phyloP scores from a whole-genome alignment of 2,113 vertebrate genomes.

The Euleptes europaea region DNA sequence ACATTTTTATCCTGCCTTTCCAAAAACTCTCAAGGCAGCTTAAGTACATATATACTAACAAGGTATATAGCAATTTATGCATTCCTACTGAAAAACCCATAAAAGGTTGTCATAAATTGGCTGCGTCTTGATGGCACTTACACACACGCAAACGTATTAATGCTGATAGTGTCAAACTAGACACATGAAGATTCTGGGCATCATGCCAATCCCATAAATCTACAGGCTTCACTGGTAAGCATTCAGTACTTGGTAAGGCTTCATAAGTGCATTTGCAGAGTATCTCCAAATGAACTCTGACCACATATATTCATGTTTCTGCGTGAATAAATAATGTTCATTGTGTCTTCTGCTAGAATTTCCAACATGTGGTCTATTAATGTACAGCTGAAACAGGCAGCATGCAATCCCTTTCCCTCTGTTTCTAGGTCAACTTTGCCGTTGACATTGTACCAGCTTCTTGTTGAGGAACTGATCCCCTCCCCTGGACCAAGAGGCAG shows the following conservation, averaged over 20 bases:
- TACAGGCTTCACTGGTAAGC: neutral
- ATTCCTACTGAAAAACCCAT: too few species aligned
- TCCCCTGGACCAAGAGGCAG: too few species aligned
- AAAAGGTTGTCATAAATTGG: too few species aligned
- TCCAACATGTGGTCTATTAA: neutral
- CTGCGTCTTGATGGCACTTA: too few species aligned
- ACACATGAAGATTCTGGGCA: neutral
- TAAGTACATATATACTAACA: too few species aligned
- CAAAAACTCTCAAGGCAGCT: too few species aligned
- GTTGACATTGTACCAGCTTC: neutral
- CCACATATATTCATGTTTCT: neutral
- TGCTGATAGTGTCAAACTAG: neutral
- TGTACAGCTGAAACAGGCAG: neutral
- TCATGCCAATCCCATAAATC: neutral
- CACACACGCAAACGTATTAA: too few species aligned
- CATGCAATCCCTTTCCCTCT: neutral
- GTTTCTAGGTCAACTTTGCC: neutral
- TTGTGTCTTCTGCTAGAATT: neutral
- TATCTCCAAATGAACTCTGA: constrained; percentile 16
- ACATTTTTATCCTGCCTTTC: constrained; percentile 10
- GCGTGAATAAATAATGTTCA: neutral
- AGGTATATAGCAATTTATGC: neutral
- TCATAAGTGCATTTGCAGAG: neutral
- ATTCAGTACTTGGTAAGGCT: neutral
- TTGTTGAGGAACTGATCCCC: neutral